A percentile compares a stretch with the other conserved stretches of the same genome.
phyloP scores from a whole-genome alignment of 2,797 vertebrate genomes.

The Coregonus sp. region DNA sequence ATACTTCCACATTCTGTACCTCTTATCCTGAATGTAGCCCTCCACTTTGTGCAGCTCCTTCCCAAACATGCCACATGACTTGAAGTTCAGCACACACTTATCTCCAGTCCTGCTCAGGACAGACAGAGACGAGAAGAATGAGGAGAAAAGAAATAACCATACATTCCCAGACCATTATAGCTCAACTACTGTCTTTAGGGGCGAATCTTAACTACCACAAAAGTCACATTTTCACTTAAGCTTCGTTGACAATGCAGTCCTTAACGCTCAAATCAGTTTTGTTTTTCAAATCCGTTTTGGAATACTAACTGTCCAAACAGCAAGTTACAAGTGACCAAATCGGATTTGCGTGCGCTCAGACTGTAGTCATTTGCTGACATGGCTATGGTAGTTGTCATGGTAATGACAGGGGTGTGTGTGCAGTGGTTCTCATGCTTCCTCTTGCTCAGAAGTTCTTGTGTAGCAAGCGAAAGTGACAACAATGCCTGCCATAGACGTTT shows the following conservation, averaged over 20 bases:
- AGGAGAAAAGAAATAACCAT: not conserved
- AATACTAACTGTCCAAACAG: too few species aligned
- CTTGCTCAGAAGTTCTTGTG: too few species aligned
- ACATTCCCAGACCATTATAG: not conserved
- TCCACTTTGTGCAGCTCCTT: slow-evolving; percentile 96
- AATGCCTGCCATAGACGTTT: too few species aligned
- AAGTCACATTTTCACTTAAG: not conserved
- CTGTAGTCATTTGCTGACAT: too few species aligned
- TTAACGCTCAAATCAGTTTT: too few species aligned
- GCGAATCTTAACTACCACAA: not conserved
- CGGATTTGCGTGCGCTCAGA: too few species aligned
- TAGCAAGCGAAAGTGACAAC: too few species aligned
- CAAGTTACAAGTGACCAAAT: too few species aligned
- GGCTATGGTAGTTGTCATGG: too few species aligned
- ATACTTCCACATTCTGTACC: slow-evolving; percentile 67
- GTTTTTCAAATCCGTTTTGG: too few species aligned
- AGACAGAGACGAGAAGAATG: not conserved
- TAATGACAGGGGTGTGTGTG: too few species aligned
- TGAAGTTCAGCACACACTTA: slow-evolving; percentile 93
- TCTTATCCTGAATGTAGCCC: slow-evolving; percentile 93
- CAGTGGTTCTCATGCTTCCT: too few species aligned
- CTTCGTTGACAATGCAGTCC: not conserved
- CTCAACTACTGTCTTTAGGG: not conserved
- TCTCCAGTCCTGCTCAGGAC: slow-evolving; percentile 85
- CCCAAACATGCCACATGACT: slow-evolving; percentile 91